A percentile compares a stretch with the other conserved stretches of the same genome.
Evolutionary conservation across 2,888 invertebrate genomes (phyloP).

Genomic region (Scaptomyza polygonia): DNA sequence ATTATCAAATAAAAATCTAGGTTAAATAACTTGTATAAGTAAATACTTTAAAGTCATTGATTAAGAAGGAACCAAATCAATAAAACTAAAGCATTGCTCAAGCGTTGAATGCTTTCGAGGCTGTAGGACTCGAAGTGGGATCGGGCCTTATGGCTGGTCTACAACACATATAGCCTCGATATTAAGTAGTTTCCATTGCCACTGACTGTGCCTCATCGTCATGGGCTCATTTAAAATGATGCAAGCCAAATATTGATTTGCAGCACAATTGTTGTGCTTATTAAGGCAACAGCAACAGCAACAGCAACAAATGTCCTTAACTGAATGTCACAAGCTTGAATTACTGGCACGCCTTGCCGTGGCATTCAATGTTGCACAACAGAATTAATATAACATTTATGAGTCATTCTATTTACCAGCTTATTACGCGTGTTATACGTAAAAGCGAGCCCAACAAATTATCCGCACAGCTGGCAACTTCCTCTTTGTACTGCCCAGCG

Average conservation of each 20-base stretch:
- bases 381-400: slow-evolving; percentile 70
- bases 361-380: slow-evolving; percentile 46
- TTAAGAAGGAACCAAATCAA: slow-evolving; percentile 47
- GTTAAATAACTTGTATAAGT: background rate
- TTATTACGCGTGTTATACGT: slow-evolving; percentile 42
- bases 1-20: too few relatives aligned
- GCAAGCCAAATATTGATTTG: slow-evolving; percentile 69
- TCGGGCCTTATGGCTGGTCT: slow-evolving; percentile 21
- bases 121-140: slow-evolving; percentile 17
- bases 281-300: slow-evolving; percentile 48
- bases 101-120: slow-evolving; percentile 45
- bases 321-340: slow-evolving; percentile 15
- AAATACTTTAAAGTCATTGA: slow-evolving; percentile 1
- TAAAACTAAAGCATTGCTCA: slow-evolving; percentile 61
- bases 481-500: background rate
- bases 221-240: slow-evolving; percentile 34
- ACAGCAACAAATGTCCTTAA: slow-evolving; percentile 14
- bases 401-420: slow-evolving; percentile 62
- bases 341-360: slow-evolving; percentile 15
- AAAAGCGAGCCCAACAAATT: slow-evolving; percentile 48
- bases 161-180: slow-evolving; percentile 41
- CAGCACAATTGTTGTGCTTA: slow-evolving; percentile 39
- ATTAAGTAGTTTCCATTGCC: slow-evolving; percentile 25
- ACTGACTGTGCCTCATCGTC: slow-evolving; percentile 14
- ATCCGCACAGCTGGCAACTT: slow-evolving; percentile 62